phyloP scores from a whole-genome alignment of 2,797 vertebrate genomes.

The Amblyopsis hoosieri region DNA sequence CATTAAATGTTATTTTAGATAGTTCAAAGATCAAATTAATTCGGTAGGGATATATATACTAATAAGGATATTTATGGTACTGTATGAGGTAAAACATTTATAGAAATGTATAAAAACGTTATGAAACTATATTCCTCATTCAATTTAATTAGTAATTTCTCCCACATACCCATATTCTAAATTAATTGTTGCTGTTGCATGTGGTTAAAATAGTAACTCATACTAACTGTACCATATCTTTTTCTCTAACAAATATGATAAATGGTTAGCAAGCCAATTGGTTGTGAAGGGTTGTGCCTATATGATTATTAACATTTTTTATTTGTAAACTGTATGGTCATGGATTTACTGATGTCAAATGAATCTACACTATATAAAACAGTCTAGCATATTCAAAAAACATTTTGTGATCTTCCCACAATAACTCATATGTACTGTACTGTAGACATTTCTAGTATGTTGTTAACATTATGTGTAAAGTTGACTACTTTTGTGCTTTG shows the following conservation, averaged over 20 bases:
- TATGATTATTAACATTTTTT: conserved; percentile 49
- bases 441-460: conserved; percentile 1
- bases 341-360: conserved; percentile 46
- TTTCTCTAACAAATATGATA: conserved; percentile 57
- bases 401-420: conserved; percentile 9
- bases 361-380: conserved; percentile 38
- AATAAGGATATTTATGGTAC: conserved; percentile 28
- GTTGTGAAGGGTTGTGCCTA: conserved; percentile 64
- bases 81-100: conserved; percentile 17
- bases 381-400: conserved; percentile 12
- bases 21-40: conserved; percentile 30
- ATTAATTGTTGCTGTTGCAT: conserved; percentile 19
- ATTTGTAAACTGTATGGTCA: conserved; percentile 38
- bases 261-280: conserved; percentile 53
- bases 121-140: conserved; percentile 28
- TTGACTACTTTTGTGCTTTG: conserved; percentile 11
- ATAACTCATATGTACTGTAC: too few species aligned
- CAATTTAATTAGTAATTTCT: conserved; percentile 32
- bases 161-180: conserved; percentile 37
- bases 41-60: conserved; percentile 34
- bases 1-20: conserved; percentile 17
- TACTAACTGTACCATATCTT: conserved; percentile 30
- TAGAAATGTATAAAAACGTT: conserved; percentile 20
- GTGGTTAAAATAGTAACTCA: conserved; percentile 21
- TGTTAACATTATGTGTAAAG: neutral